Conservation (phyloP, 2,113 vertebrate genomes). For the Aptenodytes forsteri region DNA sequence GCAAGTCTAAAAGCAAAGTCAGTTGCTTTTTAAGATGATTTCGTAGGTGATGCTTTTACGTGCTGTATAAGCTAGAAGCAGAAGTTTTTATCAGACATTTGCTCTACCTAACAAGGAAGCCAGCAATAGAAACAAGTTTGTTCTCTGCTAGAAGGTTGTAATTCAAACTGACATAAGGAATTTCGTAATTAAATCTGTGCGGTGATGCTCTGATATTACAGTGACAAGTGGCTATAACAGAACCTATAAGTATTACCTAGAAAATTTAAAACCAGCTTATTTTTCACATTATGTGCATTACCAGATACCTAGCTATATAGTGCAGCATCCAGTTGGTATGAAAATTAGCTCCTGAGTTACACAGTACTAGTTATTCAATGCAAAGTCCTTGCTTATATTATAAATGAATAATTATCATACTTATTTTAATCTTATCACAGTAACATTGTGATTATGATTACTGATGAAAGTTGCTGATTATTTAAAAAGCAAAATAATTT, state of each 20-base stretch:
- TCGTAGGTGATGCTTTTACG: not conserved
- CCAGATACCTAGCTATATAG: not conserved
- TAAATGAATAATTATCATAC: not conserved
- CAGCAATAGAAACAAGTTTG: not conserved
- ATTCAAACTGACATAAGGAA: not conserved
- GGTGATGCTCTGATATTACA: not conserved
- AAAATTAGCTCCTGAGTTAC: not conserved
- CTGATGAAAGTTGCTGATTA: not conserved
- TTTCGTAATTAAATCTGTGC: not conserved
- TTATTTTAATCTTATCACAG: not conserved
- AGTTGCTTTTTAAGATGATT: not conserved
- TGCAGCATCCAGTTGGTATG: not conserved
- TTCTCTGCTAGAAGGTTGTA: not conserved
- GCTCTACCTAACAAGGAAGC: not conserved
- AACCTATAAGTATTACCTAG: not conserved
- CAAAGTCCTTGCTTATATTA: not conserved
- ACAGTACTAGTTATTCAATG: not conserved
- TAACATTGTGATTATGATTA: not conserved
- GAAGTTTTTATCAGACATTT: not conserved
- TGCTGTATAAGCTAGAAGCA: not conserved
- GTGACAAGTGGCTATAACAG: not conserved
- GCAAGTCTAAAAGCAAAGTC: not conserved
- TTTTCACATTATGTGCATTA: not conserved
- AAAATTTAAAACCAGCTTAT: not conserved
- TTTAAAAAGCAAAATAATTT: not conserved